Percentiles rank a stretch among this genome's conserved stretches.
These are phyloP conservation scores for Latrodectus geometricus DNA, from an alignment of 1,140 invertebrate genomes.

Conservation along the genomic window DNA sequence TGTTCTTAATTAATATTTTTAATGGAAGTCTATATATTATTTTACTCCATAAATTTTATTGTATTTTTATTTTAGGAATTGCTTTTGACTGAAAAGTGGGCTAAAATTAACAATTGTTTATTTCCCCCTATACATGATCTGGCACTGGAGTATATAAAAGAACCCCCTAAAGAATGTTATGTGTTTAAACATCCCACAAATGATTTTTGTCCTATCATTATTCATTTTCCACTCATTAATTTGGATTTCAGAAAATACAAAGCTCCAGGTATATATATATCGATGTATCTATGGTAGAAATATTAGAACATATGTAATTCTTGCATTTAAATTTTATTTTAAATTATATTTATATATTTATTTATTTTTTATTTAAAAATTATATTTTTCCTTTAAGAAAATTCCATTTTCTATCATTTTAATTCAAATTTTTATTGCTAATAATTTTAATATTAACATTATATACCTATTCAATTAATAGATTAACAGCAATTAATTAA, in stretches of 20 bases:
- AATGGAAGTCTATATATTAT: not conserved
- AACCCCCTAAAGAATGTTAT: constrained; percentile 71
- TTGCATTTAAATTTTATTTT: too few species aligned
- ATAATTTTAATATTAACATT: too few species aligned
- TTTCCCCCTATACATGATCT: constrained; percentile 71
- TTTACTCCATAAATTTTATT: too few species aligned
- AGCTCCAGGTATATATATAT: constrained; percentile 67
- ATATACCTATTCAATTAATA: too few species aligned
- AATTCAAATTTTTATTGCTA: too few species aligned
- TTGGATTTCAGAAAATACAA: constrained; percentile 69
- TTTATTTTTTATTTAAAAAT: too few species aligned
- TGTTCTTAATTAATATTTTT: not conserved
- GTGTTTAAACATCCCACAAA: constrained; percentile 71
- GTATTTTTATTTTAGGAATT: constrained; percentile 68
- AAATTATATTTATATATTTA: too few species aligned
- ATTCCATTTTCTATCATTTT: too few species aligned
- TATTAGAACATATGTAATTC: too few species aligned
- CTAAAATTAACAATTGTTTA: constrained; percentile 69
- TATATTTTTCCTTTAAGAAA: too few species aligned
- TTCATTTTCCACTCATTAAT: constrained; percentile 72
- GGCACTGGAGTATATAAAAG: constrained; percentile 66
- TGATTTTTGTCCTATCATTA: constrained; percentile 70
- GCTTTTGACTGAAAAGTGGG: constrained; percentile 71
- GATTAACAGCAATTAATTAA: too few species aligned
- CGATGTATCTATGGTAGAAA: not conserved